phyloP scores from a whole-genome alignment of 64 coral and sea anemone genomes.

The Montipora efflorescens region DNA sequence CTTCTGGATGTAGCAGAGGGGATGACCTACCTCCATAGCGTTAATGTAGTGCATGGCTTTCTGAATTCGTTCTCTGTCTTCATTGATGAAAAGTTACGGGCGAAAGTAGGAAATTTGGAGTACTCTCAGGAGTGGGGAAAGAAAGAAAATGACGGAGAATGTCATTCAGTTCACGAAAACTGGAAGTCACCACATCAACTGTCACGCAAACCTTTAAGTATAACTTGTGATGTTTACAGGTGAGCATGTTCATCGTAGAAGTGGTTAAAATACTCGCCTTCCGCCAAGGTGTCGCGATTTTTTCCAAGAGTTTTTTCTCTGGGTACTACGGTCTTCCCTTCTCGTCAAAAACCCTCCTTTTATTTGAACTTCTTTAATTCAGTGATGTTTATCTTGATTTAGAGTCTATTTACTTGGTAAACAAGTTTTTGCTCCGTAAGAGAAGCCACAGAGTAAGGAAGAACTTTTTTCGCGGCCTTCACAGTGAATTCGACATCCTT shows the following conservation, averaged over 20 bases:
- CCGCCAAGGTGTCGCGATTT: too few relatives aligned
- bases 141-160: neutral
- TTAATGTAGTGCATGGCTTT: conserved; percentile 78
- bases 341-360: too few relatives aligned
- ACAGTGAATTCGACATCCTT: too few relatives aligned
- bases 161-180: conserved; percentile 45
- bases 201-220: conserved; percentile 32
- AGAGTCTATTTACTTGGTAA: too few relatives aligned
- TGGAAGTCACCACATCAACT: conserved; percentile 87
- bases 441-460: too few relatives aligned
- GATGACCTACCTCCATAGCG: conserved; percentile 72
- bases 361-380: too few relatives aligned
- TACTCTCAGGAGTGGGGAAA: conserved; percentile 61
- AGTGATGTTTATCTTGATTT: too few relatives aligned
- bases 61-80: conserved; percentile 78
- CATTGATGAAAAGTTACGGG: conserved; percentile 70
- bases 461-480: too few relatives aligned
- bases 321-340: too few relatives aligned
- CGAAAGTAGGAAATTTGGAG: conserved; percentile 78
- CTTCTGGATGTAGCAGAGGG: conserved; percentile 72
- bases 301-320: too few relatives aligned
- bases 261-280: too few relatives aligned
- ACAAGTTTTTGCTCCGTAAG: too few relatives aligned
- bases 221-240: conserved; percentile 77
- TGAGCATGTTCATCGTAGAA: neutral